Evolutionary conservation across 2,797 vertebrate species (phyloP).

Genomic region (Macrochelys suwanniensis): DNA sequence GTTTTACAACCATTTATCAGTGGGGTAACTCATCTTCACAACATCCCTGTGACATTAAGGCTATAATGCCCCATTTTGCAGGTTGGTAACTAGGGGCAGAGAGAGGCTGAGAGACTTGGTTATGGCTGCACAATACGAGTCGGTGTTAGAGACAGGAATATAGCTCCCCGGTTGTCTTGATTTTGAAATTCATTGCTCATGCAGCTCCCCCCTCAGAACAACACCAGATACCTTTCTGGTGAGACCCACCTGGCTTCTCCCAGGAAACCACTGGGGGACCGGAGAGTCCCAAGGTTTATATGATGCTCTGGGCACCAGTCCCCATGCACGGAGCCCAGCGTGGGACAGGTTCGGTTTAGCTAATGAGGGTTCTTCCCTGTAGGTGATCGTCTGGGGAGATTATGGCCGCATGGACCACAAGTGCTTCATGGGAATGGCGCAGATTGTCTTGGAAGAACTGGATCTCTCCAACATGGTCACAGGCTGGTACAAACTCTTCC

Average conservation of each 20-base stretch:
- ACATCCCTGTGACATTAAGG: neutral
- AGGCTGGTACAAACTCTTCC: conserved; percentile 99
- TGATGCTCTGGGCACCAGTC: neutral
- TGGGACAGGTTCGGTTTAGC: neutral
- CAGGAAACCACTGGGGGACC: accelerated
- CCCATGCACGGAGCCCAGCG: accelerated
- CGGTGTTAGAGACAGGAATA: neutral
- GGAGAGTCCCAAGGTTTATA: neutral
- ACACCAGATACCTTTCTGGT: accelerated
- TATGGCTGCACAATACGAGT: neutral
- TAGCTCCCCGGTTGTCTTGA: accelerated
- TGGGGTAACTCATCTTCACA: neutral
- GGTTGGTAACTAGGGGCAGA: neutral
- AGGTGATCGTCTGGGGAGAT: conserved; percentile 99
- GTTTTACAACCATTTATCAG: neutral
- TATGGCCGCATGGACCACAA: conserved; percentile 99
- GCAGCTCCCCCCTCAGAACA: accelerated
- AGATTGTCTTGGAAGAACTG: conserved; percentile 97
- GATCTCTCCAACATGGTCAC: conserved; percentile 91
- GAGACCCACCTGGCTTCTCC: accelerated
- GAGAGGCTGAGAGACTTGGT: neutral
- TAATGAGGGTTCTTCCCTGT: accelerated
- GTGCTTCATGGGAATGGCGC: conserved; percentile 99
- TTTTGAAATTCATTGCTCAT: neutral
- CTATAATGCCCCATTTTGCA: neutral